Evolutionary conservation across 1,140 invertebrate genomes (phyloP).

Genomic region (Drosophila prosaltans): DNA sequence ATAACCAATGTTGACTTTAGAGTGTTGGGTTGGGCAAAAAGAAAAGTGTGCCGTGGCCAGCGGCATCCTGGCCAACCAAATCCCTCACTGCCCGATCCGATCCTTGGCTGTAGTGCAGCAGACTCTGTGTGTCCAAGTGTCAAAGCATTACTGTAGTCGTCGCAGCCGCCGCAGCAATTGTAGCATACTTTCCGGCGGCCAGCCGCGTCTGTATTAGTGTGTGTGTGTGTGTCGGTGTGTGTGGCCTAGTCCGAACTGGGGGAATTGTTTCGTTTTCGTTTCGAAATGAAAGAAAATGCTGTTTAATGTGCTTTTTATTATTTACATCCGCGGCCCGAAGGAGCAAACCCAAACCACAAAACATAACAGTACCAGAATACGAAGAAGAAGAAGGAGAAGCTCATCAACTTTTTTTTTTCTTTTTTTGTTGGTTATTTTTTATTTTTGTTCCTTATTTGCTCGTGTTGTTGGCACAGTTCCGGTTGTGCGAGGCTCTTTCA

Average conservation of each 20-base stretch:
- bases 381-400: constrained; percentile 39
- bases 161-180: constrained; percentile 29
- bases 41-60: constrained; percentile 59
- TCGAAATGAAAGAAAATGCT: constrained; percentile 80
- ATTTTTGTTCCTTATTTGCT: constrained; percentile 22
- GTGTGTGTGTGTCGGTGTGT: constrained; percentile 15
- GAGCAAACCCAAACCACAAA: constrained; percentile 23
- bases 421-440: constrained; percentile 24
- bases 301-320: constrained; percentile 82
- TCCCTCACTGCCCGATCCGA: neutral
- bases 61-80: neutral
- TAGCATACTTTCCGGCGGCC: constrained; percentile 67
- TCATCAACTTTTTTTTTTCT: constrained; percentile 64
- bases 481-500: constrained; percentile 61
- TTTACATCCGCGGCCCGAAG: constrained; percentile 70
- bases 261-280: constrained; percentile 78
- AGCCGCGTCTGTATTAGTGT: constrained; percentile 24
- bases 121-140: constrained; percentile 58
- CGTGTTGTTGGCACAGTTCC: constrained; percentile 61
- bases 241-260: constrained; percentile 45
- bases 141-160: constrained; percentile 48
- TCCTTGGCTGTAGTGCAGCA: no score
- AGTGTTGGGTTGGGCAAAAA: constrained; percentile 54
- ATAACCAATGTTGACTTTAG: constrained; percentile 43
- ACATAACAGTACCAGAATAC: neutral